Base-by-base conservation (phyloP, 1,140 invertebrate species). In the Leptonema lineaticorne region DNA sequence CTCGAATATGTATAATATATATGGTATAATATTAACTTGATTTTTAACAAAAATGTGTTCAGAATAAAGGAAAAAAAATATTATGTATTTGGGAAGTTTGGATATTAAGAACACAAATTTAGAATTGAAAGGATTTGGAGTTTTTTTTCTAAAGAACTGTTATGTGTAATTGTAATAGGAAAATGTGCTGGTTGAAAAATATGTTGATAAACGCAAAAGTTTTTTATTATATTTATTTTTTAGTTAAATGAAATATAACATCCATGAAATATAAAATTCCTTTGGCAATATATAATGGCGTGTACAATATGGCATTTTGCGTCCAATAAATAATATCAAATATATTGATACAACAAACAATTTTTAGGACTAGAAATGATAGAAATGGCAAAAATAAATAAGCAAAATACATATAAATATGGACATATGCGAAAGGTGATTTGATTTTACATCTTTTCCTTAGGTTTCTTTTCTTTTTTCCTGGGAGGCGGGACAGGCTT, bases 391-490 rank as follows among this genome's bases (percentile, higher is more conserved):
- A 62, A 63, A 63, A 68, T 69, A 64, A 69, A 67, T 46, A 67
- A 69, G 67, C 63, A 29, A 20, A 64, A 11, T 50, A 18, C n/a
- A n/a, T n/a, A n/a, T n/a, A n/a, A n/a, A n/a, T n/a, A n/a, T n/a
- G n/a, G n/a, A n/a, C n/a, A n/a, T n/a, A n/a, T n/a, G 16, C n/a
- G 48, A n/a, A 6, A 6, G 45, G 45, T 14, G 45, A 48, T 48
- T 53, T 18, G 22, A 4, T 22, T 22, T 26, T 41, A 69, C 78
- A 75, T 79, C 72, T 80, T 80, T 59, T 83, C 79, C 77, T 82
- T 82, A 71, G 80, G 81, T 71, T 83, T 83, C 76, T 82, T 82
- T 74, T 82, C 81, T 74, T 83, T 83, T 76, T 83, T 83, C 48
- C 81, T 77, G 63, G 81, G 81, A 63, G 82, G 81, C 69, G 82